Base-by-base conservation (phyloP, 2,797 vertebrate species). In the Chelmon rostratus region DNA sequence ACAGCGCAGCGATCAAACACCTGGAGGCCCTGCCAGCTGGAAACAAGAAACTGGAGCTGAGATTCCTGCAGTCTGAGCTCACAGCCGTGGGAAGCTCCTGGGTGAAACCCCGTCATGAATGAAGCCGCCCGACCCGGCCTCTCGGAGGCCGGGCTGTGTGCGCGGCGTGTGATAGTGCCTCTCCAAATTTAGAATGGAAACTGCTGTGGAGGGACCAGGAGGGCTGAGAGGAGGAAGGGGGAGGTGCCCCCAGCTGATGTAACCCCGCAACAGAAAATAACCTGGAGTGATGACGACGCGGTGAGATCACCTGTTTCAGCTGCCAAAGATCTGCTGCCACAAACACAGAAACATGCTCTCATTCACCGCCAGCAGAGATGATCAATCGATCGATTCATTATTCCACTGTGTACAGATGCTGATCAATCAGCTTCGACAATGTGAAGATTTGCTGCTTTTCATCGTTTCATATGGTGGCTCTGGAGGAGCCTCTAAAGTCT, bases 101-200 rank as follows among this genome's bases (percentile, higher is more conserved):
- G 10, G 53, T 1, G n/a, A 23, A 44, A 67, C 56, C 0, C 16
- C 63, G 64, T 76, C 83, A 79, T 87, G 85, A 88, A 82, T 78
- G 86, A 76, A 82, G 67, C 65, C 10, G 44, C 59, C 33, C 21
- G 63, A 49, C 12, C 10, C 28, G 23, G 62, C 66, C 66, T 58
- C 56, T 42, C 44, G 23, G 31, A 70, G 44, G 44, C 13, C 5
- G 0, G 38, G 8, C 33, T 42, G 56, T 19, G 70, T 50, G 63
- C 28, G 46, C 31, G 42, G 16, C 64, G 63, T 23, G 19, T 18
- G 37, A 79, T 76, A 61, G 61, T 10, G 31, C 76, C 49, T 44
- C 21, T 75, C 89, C 90, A 93, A 90, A 92, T 90, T 93, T 92
- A 92, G 91, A 89, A 63, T 90, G 92, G 90, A 91, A 92, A 92